Evolutionary conservation across 2,888 invertebrate genomes (phyloP).

Genomic region (Lasius platythorax): DNA sequence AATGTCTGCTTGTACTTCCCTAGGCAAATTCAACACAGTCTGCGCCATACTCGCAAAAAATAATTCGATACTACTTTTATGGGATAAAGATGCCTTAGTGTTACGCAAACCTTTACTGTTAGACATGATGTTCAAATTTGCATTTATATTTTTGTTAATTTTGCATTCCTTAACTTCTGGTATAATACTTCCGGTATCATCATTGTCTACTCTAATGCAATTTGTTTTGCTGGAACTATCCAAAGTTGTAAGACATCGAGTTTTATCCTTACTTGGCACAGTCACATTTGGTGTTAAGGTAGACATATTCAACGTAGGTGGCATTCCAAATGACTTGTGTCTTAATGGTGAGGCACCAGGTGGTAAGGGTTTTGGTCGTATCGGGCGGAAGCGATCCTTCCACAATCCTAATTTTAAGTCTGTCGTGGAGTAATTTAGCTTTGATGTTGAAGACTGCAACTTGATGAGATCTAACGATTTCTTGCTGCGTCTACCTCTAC

Average conservation of each 20-base stretch:
- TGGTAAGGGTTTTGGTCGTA: constrained; percentile 51
- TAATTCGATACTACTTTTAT: constrained; percentile 74
- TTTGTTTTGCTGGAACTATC: neutral
- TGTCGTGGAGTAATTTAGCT: neutral
- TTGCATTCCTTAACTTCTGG: neutral
- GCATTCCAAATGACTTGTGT: neutral
- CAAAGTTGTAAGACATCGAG: neutral
- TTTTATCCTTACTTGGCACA: neutral
- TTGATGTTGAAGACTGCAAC: constrained; percentile 18
- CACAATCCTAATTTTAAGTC: constrained; percentile 27
- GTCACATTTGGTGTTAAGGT: neutral
- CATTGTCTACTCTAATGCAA: neutral
- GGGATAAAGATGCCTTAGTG: neutral
- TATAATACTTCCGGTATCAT: neutral
- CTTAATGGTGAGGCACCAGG: neutral
- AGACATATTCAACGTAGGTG: neutral
- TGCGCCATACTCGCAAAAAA: constrained; percentile 82
- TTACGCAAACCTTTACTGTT: neutral
- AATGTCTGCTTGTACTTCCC: constrained; percentile 79
- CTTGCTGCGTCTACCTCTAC: constrained; percentile 3
- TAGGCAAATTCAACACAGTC: constrained; percentile 78
- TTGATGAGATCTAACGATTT: neutral
- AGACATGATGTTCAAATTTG: neutral
- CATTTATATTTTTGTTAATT: neutral
- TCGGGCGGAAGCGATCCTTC: constrained; percentile 37